Percentiles rank a stretch among this genome's conserved stretches.
These are phyloP conservation scores for Ptiloglossa arizonensis DNA, from an alignment of 1,140 invertebrate species.

Conservation along the genomic window DNA sequence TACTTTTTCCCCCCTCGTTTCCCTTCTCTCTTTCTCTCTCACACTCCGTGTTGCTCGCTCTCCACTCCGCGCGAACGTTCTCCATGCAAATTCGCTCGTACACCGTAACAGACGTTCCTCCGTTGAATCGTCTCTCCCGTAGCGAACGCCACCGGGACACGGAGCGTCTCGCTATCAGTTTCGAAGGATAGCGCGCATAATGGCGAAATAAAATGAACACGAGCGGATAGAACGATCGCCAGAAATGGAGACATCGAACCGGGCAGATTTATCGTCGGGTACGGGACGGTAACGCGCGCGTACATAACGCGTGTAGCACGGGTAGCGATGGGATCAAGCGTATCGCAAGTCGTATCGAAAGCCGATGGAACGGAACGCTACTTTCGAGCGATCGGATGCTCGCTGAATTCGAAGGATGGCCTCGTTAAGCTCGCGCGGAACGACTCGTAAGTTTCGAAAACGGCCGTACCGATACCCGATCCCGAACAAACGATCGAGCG, in stretches of 20 bases:
- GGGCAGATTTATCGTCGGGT: slow-evolving; percentile 50
- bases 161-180: slow-evolving; percentile 39
- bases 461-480: too few relatives aligned
- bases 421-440: too few relatives aligned
- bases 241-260: slow-evolving; percentile 58
- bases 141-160: slow-evolving; percentile 1
- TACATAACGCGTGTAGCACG: slow-evolving; percentile 24
- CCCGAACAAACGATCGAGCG: too few relatives aligned
- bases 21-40: too few relatives aligned
- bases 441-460: too few relatives aligned
- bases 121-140: slow-evolving; percentile 10
- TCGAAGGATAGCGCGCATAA: slow-evolving; percentile 39
- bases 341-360: background rate
- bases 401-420: background rate
- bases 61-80: slow-evolving; percentile 24
- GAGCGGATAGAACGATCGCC: slow-evolving; percentile 33
- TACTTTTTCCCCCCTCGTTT: background rate
- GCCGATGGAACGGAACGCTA: background rate
- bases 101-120: slow-evolving; percentile 39
- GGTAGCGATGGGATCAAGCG: background rate
- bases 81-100: slow-evolving; percentile 47
- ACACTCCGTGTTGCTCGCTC: background rate
- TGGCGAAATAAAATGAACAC: slow-evolving; percentile 53
- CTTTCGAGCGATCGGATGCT: background rate
- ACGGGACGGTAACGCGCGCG: slow-evolving; percentile 5